These are phyloP conservation scores for Vanessa atalanta DNA, from an alignment of 1,140 invertebrate genomes.

Conservation along the genomic window DNA sequence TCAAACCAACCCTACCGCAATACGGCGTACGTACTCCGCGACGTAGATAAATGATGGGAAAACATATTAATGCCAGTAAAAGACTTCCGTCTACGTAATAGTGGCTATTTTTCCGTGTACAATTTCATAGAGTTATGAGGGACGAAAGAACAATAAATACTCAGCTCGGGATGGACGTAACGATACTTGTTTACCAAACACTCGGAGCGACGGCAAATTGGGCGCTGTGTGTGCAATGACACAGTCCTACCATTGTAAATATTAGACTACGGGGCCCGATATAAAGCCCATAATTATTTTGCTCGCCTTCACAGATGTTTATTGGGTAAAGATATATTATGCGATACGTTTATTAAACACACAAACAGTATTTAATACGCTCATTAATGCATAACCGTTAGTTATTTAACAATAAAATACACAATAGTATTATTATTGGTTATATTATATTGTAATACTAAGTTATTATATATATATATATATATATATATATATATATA, in stretches of 20 bases:
- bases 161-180: conserved; percentile 31
- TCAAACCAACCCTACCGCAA: conserved; percentile 35
- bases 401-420: not conserved
- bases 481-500: too few species aligned
- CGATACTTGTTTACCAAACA: conserved; percentile 57
- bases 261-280: conserved; percentile 26
- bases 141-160: conserved; percentile 52
- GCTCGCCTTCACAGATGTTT: conserved; percentile 25
- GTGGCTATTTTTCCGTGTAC: conserved; percentile 29
- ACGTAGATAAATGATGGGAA: conserved; percentile 1
- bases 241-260: conserved; percentile 35
- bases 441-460: too few species aligned
- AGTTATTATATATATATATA: too few species aligned
- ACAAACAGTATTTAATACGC: not conserved
- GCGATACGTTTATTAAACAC: conserved; percentile 1
- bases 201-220: conserved; percentile 46
- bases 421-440: not conserved
- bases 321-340: not conserved
- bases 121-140: conserved; percentile 5
- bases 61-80: not conserved
- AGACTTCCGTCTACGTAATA: conserved; percentile 6
- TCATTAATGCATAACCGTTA: not conserved
- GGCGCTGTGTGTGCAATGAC: conserved; percentile 41
- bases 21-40: not conserved
- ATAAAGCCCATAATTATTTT: conserved; percentile 33